Conservation (phyloP, 2,888 invertebrate genomes). For the Crematogaster levior region DNA sequence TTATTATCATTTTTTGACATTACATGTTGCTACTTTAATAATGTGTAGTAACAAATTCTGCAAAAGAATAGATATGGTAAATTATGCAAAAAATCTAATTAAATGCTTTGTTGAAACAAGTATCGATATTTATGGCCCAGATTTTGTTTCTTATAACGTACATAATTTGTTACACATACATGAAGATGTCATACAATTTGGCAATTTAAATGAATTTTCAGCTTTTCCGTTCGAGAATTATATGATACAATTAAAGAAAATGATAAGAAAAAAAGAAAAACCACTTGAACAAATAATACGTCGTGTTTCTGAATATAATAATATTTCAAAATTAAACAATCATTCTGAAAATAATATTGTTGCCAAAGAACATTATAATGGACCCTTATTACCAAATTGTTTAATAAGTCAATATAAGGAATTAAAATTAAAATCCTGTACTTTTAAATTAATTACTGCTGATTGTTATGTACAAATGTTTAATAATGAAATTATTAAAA, state of each 20-base stretch:
- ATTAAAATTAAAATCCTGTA: conserved; percentile 5
- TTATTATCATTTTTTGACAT: neutral
- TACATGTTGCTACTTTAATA: neutral
- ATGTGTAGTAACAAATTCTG: neutral
- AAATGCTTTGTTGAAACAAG: neutral
- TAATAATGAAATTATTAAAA: neutral
- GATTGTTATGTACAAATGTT: conserved; percentile 7
- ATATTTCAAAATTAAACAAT: conserved; percentile 1
- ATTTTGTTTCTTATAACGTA: neutral
- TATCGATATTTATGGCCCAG: neutral
- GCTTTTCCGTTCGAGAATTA: neutral
- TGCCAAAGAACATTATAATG: neutral
- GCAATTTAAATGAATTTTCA: neutral
- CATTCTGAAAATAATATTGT: neutral
- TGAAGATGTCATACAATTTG: neutral
- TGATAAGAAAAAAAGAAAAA: neutral
- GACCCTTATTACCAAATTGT: neutral
- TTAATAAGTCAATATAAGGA: conserved; percentile 1
- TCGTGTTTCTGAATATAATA: conserved; percentile 8
- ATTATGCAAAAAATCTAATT: neutral
- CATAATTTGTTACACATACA: no score
- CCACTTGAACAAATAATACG: neutral
- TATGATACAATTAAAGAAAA: neutral
- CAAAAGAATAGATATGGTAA: neutral
- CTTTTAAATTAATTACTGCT: conserved; percentile 1